Evolutionary conservation across 2,888 invertebrate species (phyloP).

Genomic region (Drosophila antonietae): DNA sequence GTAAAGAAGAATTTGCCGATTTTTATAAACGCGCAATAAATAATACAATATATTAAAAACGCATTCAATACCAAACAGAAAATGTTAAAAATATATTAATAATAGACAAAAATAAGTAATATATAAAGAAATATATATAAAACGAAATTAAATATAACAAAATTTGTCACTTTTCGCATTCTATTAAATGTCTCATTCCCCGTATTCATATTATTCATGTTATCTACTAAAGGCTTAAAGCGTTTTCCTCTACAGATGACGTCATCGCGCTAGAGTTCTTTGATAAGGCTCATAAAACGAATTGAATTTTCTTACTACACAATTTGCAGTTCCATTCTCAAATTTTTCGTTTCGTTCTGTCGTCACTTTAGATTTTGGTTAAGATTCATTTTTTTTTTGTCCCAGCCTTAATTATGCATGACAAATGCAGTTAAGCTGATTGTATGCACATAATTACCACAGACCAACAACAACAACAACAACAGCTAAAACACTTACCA

Average conservation of each 20-base stretch:
- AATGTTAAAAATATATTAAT: too few species aligned
- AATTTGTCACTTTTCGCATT: too few species aligned
- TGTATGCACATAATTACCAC: slow-evolving; percentile 75
- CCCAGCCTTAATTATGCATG: slow-evolving; percentile 72
- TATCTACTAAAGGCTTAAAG: not conserved
- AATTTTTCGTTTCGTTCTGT: slow-evolving; percentile 18
- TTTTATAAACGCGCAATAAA: too few species aligned
- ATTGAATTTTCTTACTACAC: slow-evolving; percentile 21
- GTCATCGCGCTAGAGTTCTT: not conserved
- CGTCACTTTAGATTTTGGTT: slow-evolving; percentile 49
- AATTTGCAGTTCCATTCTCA: slow-evolving; percentile 17
- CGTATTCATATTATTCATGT: too few species aligned
- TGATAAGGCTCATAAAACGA: not conserved
- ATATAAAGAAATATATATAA: too few species aligned
- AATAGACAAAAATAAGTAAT: too few species aligned
- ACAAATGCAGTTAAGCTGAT: slow-evolving; percentile 72
- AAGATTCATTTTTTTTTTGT: slow-evolving; percentile 38
- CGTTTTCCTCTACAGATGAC: not conserved
- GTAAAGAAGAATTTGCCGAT: too few species aligned
- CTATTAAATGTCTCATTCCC: too few species aligned
- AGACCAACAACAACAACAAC: slow-evolving; percentile 27
- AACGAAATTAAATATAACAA: too few species aligned
- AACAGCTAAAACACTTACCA: slow-evolving; percentile 44
- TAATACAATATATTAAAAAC: too few species aligned
- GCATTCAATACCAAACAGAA: too few species aligned